A percentile compares a stretch with the other conserved stretches of the same genome.
phyloP scores from a whole-genome alignment of 1,140 invertebrate genomes.

The Pseudoatta argentina region DNA sequence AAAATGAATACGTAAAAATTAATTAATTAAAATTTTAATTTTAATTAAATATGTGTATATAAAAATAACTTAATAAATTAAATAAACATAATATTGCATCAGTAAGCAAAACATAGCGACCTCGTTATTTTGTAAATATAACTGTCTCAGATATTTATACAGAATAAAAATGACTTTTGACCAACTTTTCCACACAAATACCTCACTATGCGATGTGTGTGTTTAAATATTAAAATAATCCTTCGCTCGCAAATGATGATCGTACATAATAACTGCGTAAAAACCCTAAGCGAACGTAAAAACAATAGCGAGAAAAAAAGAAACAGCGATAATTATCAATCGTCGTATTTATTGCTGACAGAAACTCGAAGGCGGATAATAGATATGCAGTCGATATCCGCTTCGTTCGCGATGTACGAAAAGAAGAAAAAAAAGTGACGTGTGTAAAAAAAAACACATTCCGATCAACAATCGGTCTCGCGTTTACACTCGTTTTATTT shows the following conservation, averaged over 20 bases:
- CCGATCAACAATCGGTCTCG: background rate
- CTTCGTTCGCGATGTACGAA: background rate
- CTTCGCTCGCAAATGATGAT: background rate
- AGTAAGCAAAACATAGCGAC: too few species aligned
- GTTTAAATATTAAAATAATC: background rate
- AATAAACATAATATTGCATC: too few species aligned
- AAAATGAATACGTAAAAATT: too few species aligned
- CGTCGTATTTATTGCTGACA: constrained; percentile 1
- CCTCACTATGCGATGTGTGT: too few species aligned
- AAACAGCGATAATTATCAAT: constrained; percentile 15
- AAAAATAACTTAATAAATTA: too few species aligned
- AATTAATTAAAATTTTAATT: too few species aligned
- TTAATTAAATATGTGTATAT: too few species aligned
- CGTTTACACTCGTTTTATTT: background rate
- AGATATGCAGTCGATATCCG: constrained; percentile 20
- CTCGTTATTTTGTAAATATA: too few species aligned
- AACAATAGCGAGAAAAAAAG: background rate
- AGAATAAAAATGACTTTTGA: too few species aligned
- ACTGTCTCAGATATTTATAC: too few species aligned
- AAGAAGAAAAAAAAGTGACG: background rate
- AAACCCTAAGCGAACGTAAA: background rate
- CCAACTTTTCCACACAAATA: too few species aligned
- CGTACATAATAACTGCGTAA: background rate
- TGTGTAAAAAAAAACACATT: constrained; percentile 9
- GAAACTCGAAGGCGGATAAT: constrained; percentile 2